These are phyloP conservation scores for Rutpela maculata DNA, from an alignment of 2,888 invertebrate genomes.

Conservation along the genomic window DNA sequence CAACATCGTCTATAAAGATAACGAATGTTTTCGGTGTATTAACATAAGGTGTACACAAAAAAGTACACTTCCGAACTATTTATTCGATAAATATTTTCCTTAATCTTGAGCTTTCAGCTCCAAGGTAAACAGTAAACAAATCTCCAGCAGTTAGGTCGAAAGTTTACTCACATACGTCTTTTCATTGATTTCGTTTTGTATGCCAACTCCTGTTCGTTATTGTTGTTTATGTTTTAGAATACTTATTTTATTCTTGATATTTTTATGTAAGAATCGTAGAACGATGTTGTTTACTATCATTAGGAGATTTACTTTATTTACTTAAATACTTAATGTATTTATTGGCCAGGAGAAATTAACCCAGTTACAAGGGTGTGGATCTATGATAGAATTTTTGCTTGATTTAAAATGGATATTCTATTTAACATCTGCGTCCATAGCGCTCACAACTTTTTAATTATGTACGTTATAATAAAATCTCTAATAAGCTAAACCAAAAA, in stretches of 20 bases:
- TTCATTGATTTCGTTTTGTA: slow-evolving; percentile 39
- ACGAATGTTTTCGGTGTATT: too few species aligned
- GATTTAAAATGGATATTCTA: too few species aligned
- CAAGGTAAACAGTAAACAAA: slow-evolving; percentile 43
- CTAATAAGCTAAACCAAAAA: too few species aligned
- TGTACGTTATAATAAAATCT: too few species aligned
- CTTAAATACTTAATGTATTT: neutral
- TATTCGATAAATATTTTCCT: slow-evolving; percentile 37
- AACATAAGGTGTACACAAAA: too few species aligned
- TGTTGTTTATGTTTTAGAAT: slow-evolving; percentile 29
- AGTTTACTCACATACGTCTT: slow-evolving; percentile 41
- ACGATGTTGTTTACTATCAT: neutral
- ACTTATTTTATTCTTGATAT: slow-evolving; percentile 15
- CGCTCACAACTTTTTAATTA: too few species aligned
- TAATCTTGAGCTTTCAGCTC: slow-evolving; percentile 24
- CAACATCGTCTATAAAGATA: too few species aligned
- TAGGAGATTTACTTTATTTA: neutral
- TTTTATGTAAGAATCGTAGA: neutral
- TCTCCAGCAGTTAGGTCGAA: slow-evolving; percentile 34
- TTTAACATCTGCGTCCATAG: too few species aligned
- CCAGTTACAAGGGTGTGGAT: too few species aligned
- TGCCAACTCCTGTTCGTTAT: slow-evolving; percentile 4
- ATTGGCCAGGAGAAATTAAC: too few species aligned
- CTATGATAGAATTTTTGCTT: too few species aligned
- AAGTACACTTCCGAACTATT: neutral